These are phyloP conservation scores for Cataglyphis cursor DNA, from an alignment of 2,888 invertebrate genomes.

Conservation along the genomic window DNA sequence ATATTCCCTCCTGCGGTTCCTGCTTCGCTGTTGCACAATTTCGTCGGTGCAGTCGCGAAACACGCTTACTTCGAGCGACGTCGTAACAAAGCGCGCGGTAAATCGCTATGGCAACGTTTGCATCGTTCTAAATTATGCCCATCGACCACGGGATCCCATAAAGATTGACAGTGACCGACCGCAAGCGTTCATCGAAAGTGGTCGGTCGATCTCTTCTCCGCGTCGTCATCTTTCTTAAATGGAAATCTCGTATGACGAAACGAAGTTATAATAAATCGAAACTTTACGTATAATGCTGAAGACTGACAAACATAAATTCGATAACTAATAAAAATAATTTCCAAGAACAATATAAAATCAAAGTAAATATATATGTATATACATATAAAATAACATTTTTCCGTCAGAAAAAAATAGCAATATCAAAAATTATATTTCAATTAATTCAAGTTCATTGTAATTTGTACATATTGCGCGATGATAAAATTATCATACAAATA, in stretches of 20 bases:
- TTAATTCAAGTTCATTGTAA: neutral
- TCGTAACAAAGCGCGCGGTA: conserved; percentile 71
- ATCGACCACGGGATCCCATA: conserved; percentile 83
- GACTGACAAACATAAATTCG: neutral
- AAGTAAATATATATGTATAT: neutral
- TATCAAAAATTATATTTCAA: neutral
- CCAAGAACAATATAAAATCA: neutral
- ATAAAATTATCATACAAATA: neutral
- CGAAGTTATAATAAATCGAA: conserved; percentile 21
- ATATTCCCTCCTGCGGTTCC: conserved; percentile 16
- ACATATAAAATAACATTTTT: neutral
- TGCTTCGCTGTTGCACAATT: conserved; percentile 36
- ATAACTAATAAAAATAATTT: neutral
- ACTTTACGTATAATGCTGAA: neutral
- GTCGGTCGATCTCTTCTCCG: conserved; percentile 76
- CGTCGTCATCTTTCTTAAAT: conserved; percentile 43
- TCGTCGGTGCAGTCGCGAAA: conserved; percentile 12
- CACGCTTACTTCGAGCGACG: conserved; percentile 24
- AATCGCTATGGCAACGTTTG: conserved; percentile 74
- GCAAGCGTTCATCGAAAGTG: conserved; percentile 82
- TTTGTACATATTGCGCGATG: neutral
- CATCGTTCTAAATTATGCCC: conserved; percentile 81
- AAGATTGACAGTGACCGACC: conserved; percentile 84
- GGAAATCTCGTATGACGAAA: conserved; percentile 7
- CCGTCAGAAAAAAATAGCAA: neutral